Conservation (phyloP, 2,888 invertebrate species). For the Epsilonema sp. region DNA sequence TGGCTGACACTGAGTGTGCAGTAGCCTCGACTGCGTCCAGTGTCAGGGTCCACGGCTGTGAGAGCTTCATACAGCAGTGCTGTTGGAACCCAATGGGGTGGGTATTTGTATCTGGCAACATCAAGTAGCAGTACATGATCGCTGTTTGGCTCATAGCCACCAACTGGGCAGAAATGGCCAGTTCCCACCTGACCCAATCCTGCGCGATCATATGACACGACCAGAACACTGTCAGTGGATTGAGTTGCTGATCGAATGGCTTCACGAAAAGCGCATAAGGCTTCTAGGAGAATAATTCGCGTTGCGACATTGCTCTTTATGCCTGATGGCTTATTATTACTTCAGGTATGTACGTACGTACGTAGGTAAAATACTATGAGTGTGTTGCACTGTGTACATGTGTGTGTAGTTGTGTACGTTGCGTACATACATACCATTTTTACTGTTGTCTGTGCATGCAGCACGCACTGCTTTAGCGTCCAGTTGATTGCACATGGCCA, state of each 20-base stretch:
- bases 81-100: conserved; percentile 31
- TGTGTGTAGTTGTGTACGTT: too few relatives aligned
- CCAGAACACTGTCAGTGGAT: conserved; percentile 21
- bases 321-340: too few relatives aligned
- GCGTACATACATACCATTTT: too few relatives aligned
- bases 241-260: conserved; percentile 12
- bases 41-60: conserved; percentile 23
- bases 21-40: conserved; percentile 16
- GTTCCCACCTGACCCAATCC: conserved; percentile 30
- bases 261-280: conserved; percentile 11
- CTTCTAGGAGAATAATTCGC: conserved; percentile 8
- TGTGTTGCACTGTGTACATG: too few relatives aligned
- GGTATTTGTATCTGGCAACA: conserved; percentile 33
- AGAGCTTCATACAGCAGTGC: conserved; percentile 27
- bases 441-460: too few relatives aligned
- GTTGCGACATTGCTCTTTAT: neutral
- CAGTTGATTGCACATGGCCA: conserved; percentile 32
- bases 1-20: too few relatives aligned
- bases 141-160: conserved; percentile 27
- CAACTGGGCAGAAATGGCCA: conserved; percentile 31
- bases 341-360: too few relatives aligned
- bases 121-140: conserved; percentile 31
- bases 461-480: too few relatives aligned
- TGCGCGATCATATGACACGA: conserved; percentile 27
- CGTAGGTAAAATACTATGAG: too few relatives aligned